These are phyloP conservation scores for Theretra japonica DNA, from an alignment of 2,888 invertebrate genomes.

Conservation along the genomic window DNA sequence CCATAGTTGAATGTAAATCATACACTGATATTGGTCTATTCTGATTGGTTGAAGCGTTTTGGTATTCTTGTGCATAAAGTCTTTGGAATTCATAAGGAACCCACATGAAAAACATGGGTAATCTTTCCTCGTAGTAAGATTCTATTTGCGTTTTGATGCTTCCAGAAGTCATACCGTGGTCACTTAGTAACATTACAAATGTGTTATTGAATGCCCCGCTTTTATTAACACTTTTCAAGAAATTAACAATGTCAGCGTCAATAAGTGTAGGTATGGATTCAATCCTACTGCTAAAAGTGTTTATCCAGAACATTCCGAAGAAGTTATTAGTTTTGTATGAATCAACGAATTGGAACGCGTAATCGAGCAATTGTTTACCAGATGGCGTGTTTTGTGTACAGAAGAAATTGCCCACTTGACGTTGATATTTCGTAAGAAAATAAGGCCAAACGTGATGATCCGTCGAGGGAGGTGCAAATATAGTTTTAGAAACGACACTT, in stretches of 20 bases:
- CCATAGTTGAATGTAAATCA: constrained; percentile 88
- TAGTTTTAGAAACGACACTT: constrained; percentile 86
- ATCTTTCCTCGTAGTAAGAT: constrained; percentile 90
- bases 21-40: constrained; percentile 88
- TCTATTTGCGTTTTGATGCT: constrained; percentile 86
- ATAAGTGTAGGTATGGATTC: constrained; percentile 63
- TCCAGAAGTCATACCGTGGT: constrained; percentile 90
- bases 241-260: constrained; percentile 83
- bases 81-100: constrained; percentile 85
- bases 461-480: constrained; percentile 89
- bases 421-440: constrained; percentile 66
- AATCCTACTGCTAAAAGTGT: constrained; percentile 49
- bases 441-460: constrained; percentile 92
- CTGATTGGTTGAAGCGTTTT: constrained; percentile 85
- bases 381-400: constrained; percentile 79
- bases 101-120: constrained; percentile 89
- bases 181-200: constrained; percentile 89
- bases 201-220: constrained; percentile 85
- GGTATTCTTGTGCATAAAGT: constrained; percentile 79
- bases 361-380: constrained; percentile 87
- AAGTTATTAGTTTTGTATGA: constrained; percentile 85
- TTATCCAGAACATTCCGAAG: constrained; percentile 91
- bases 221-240: constrained; percentile 80
- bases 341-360: constrained; percentile 86
- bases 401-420: constrained; percentile 68